Conservation (phyloP, 2,113 vertebrate genomes). For the Tachysurus vachellii region DNA sequence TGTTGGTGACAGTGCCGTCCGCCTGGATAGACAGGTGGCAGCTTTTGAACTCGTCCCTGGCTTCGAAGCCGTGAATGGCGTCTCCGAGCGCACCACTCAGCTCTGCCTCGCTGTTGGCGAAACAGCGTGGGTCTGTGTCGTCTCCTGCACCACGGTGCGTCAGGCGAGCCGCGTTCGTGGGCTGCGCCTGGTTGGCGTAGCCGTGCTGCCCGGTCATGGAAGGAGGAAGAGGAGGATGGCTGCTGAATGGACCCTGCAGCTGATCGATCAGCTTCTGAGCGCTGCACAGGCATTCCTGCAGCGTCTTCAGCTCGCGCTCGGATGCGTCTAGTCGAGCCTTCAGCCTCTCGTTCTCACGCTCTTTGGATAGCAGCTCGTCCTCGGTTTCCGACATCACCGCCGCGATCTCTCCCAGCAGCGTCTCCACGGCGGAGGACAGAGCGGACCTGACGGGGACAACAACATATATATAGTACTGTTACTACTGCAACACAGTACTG, state of each 20-base stretch:
- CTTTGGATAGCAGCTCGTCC: slow-evolving; percentile 71
- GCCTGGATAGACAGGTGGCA: slow-evolving; percentile 79
- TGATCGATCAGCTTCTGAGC: slow-evolving; percentile 79
- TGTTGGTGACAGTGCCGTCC: slow-evolving; percentile 77
- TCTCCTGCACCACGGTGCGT: slow-evolving; percentile 64
- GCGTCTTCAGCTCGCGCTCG: slow-evolving; percentile 73
- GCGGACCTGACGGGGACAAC: slow-evolving; percentile 69
- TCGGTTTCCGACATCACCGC: slow-evolving; percentile 74
- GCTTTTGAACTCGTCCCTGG: slow-evolving; percentile 75
- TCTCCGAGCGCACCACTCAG: slow-evolving; percentile 70
- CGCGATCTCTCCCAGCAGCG: slow-evolving; percentile 74
- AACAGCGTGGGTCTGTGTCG: slow-evolving; percentile 56
- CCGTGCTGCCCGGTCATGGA: slow-evolving; percentile 63
- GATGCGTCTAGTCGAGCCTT: slow-evolving; percentile 76
- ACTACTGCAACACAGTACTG: neutral
- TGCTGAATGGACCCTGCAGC: slow-evolving; percentile 71
- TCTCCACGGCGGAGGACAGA: slow-evolving; percentile 76
- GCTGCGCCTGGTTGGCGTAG: slow-evolving; percentile 60
- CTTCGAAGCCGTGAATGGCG: slow-evolving; percentile 72
- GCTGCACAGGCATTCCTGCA: slow-evolving; percentile 76
- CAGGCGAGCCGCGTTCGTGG: slow-evolving; percentile 62
- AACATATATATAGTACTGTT: neutral
- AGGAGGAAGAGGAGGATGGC: slow-evolving; percentile 33
- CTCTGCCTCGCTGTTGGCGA: slow-evolving; percentile 65
- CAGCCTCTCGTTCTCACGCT: slow-evolving; percentile 76